Evolutionary conservation across 2,797 vertebrate species (phyloP).

Genomic region (Tinamus major): DNA sequence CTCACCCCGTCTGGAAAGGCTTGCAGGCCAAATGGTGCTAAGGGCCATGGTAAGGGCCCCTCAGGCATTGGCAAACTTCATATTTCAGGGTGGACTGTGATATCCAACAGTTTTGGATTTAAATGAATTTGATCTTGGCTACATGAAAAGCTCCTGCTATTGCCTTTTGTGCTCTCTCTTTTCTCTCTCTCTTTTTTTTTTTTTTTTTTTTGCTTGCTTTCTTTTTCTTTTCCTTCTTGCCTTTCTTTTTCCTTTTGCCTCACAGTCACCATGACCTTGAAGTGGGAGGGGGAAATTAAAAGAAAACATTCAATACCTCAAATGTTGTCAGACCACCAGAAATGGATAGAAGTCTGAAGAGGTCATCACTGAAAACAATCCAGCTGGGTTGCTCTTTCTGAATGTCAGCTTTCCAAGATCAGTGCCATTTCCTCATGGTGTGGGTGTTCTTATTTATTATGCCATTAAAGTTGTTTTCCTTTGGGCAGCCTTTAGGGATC

Average conservation of each 20-base stretch:
- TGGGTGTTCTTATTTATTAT: constrained; percentile 44
- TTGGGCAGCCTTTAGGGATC: constrained; percentile 15
- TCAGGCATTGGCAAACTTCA: background rate
- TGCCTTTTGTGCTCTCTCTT: background rate
- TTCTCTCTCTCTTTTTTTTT: background rate
- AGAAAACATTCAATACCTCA: constrained; percentile 52
- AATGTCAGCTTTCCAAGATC: constrained; percentile 18
- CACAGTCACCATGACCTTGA: background rate
- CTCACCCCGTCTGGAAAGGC: accelerated
- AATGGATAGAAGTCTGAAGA: constrained; percentile 1
- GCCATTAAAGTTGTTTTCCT: constrained; percentile 51
- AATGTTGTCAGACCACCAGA: constrained; percentile 27
- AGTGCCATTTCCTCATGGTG: constrained; percentile 22
- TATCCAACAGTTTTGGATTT: background rate
- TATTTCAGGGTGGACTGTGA: background rate
- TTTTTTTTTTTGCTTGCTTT: background rate
- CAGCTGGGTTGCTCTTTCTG: constrained; percentile 26
- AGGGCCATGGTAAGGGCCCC: background rate
- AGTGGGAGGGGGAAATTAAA: constrained; percentile 48
- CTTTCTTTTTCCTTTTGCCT: background rate
- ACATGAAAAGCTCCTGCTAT: background rate
- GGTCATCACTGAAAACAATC: constrained; percentile 37
- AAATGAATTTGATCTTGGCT: background rate
- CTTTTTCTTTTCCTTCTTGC: background rate
- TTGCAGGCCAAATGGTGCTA: background rate